Evolutionary conservation across 2,888 invertebrate species (phyloP).

Genomic region (Himalopsyche tibetana): DNA sequence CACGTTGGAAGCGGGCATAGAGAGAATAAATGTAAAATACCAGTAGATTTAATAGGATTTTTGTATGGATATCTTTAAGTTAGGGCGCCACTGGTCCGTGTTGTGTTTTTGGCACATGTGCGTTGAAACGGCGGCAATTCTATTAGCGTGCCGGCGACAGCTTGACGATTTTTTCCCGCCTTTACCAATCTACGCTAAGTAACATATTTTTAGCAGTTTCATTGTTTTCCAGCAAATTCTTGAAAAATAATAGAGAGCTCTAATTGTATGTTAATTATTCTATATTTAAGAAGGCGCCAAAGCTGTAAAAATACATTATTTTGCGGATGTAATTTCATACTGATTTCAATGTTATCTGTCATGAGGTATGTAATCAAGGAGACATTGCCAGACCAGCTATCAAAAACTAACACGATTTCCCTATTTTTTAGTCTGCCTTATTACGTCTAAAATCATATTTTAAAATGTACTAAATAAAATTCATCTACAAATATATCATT

Average conservation of each 20-base stretch:
- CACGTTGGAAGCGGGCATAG: no score
- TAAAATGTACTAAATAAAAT: no score
- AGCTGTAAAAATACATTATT: not conserved
- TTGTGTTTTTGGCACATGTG: conserved; percentile 16
- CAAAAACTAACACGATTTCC: no score
- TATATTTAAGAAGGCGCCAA: conserved; percentile 5
- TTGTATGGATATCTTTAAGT: no score
- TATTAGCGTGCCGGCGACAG: conserved; percentile 10
- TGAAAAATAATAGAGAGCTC: not conserved
- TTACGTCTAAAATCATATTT: no score
- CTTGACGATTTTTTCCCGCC: conserved; percentile 17
- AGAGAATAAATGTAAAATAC: no score
- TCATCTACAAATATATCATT: no score
- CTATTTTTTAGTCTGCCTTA: no score
- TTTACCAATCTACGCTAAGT: not conserved
- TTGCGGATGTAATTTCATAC: not conserved
- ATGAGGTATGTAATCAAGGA: no score
- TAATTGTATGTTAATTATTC: not conserved
- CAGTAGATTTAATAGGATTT: no score
- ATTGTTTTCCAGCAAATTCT: not conserved
- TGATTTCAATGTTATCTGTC: no score
- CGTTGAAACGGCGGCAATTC: not conserved
- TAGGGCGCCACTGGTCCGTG: not conserved
- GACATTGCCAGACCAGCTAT: no score
- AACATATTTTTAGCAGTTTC: not conserved